Evolutionary conservation across 2,888 invertebrate genomes (phyloP), one percentile per base, ranked within the genome.

Genomic region (Spatulosminthurus flaviceps): DNA sequence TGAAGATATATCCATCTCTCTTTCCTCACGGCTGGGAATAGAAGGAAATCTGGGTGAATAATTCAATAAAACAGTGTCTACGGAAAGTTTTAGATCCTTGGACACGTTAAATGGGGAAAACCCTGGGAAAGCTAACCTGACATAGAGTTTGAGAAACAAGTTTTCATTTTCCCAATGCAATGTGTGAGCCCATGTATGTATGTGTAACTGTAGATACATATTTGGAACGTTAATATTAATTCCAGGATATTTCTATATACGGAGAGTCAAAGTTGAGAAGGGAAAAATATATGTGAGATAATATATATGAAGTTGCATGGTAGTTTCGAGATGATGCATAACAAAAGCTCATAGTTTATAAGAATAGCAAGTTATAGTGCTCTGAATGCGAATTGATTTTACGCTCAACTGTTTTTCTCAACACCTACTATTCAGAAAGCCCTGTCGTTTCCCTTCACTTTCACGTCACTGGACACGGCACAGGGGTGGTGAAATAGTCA

Each of bases 401-500:
- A 72, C 43, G 72, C 72, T 72, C 51, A 43, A 72, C 64, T 26
- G 64, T 64, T 64, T 64, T 28, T 51, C 72, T 51, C 72, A 26
- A 51, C 72, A 72, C 72, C 72, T 42, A n/a, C 51, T 70, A 70
- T 41, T 70, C 70, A 70, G 7, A 34, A 70, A 70, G 13, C 70
- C 71, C 11, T 42, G 21, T 72, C 71, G 64, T 22, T 64, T 26
- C 64, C 24, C 4, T 24, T 64, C 64, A 11, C 64, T 64, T 26
- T 61, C 64, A 29, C 74, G 28, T 74, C 74, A 74, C 74, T 29
- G 74, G 74, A 61, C 74, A 74, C 61, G 61, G 61, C 74, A 74
- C 61, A 61, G 61, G 51, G 61, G 28, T 74, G n/a, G 16, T 51
- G 16, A 19, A 11, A 51, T 51, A 13, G 51, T 51, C 51, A 51